phyloP scores from a whole-genome alignment of 2,113 vertebrate genomes.

The Rhadina sibilatrix region DNA sequence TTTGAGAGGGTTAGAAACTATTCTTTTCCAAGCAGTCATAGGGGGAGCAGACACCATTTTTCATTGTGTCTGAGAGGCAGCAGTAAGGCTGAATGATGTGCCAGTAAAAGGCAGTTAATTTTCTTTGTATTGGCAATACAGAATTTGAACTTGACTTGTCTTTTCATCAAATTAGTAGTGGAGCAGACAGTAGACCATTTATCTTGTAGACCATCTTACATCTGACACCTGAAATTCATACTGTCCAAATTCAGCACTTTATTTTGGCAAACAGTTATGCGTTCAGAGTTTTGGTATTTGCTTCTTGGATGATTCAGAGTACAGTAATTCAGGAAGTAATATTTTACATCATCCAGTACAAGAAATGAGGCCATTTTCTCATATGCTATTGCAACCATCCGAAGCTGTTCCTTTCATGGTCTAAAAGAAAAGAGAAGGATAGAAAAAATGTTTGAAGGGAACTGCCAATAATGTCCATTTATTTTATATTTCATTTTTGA shows the following conservation, averaged over 20 bases:
- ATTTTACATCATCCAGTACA: constrained; percentile 36
- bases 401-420: constrained; percentile 22
- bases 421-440: background rate
- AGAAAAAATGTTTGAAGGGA: background rate
- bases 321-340: constrained; percentile 41
- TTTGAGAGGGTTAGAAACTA: background rate
- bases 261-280: background rate
- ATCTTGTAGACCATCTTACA: background rate
- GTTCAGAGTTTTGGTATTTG: background rate
- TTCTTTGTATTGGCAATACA: background rate
- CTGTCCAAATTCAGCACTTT: constrained; percentile 33
- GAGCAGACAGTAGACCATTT: background rate
- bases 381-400: background rate
- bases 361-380: constrained; percentile 25
- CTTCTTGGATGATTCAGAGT: constrained; percentile 15
- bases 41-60: background rate
- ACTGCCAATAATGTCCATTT: background rate
- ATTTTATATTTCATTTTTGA: constrained; percentile 23
- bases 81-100: background rate
- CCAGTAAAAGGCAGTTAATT: background rate
- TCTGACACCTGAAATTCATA: background rate
- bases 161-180: constrained; percentile 1
- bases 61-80: background rate
- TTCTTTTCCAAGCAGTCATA: background rate
- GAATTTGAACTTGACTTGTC: background rate